phyloP scores from a whole-genome alignment of 2,113 vertebrate species.

The Rhinichthys klamathensis region DNA sequence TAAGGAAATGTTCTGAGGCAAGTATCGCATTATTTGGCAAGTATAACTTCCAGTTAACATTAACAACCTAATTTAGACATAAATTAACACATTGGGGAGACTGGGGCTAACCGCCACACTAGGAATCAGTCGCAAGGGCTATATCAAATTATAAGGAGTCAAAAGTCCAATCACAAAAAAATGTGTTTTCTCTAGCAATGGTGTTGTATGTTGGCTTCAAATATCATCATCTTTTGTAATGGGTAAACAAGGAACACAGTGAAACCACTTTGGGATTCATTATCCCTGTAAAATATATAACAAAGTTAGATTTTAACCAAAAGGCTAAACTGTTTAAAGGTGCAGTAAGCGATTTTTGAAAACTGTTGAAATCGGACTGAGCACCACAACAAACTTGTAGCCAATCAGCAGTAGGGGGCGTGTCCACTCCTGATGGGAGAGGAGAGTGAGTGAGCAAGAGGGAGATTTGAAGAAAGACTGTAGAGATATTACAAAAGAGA shows the following conservation, averaged over 20 bases:
- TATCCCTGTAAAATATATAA: neutral
- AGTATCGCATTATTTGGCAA: slow-evolving; percentile 16
- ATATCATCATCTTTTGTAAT: neutral
- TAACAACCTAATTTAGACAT: slow-evolving; percentile 8
- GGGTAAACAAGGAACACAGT: neutral
- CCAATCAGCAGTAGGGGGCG: too few species aligned
- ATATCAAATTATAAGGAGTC: neutral
- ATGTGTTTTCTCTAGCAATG: neutral
- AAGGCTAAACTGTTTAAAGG: neutral
- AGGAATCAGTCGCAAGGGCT: neutral
- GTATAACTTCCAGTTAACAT: neutral
- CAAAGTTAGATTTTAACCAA: neutral
- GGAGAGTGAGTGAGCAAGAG: too few species aligned
- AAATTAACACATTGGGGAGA: slow-evolving; percentile 10
- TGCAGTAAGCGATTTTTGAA: too few species aligned
- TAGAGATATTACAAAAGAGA: too few species aligned
- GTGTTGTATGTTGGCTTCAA: neutral
- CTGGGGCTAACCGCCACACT: neutral
- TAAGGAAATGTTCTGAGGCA: slow-evolving; percentile 12
- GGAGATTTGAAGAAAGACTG: too few species aligned
- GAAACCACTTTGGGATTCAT: slow-evolving; percentile 3
- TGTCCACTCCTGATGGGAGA: too few species aligned
- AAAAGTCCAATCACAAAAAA: neutral
- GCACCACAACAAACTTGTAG: too few species aligned
- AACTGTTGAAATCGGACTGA: too few species aligned